These are phyloP conservation scores for Phragmatobia fuliginosa DNA, from an alignment of 2,888 invertebrate genomes.

Conservation along the genomic window DNA sequence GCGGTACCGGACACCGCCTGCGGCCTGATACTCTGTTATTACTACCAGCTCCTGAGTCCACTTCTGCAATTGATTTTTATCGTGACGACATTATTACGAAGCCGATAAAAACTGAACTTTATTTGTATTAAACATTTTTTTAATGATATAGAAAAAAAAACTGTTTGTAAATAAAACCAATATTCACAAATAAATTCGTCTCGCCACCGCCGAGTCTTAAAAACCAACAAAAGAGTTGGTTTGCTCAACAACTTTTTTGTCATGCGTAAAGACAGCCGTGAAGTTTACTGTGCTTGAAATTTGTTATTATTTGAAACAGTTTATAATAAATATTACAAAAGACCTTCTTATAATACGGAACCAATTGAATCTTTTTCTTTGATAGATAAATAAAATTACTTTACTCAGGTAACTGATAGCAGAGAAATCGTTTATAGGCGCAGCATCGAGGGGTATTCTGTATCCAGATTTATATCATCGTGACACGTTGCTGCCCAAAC, in stretches of 20 bases:
- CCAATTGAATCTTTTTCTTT: neutral
- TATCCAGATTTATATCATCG: constrained; percentile 18
- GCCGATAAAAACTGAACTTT: constrained; percentile 61
- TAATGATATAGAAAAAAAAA: constrained; percentile 68
- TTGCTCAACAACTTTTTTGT: constrained; percentile 37
- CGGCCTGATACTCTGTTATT: constrained; percentile 72
- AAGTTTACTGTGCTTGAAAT: constrained; percentile 24
- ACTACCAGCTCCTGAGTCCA: constrained; percentile 70
- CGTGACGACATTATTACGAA: constrained; percentile 81
- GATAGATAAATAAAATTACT: constrained; percentile 1
- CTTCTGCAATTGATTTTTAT: constrained; percentile 80
- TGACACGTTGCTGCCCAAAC: constrained; percentile 19
- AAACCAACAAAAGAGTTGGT: constrained; percentile 31
- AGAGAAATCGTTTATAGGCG: constrained; percentile 12
- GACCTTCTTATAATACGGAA: constrained; percentile 1
- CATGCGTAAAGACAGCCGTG: constrained; percentile 30
- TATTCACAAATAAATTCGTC: constrained; percentile 59
- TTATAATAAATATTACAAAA: constrained; percentile 9
- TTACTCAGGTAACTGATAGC: constrained; percentile 1
- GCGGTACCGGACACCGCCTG: constrained; percentile 43
- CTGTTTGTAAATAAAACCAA: constrained; percentile 62
- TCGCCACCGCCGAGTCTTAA: constrained; percentile 45
- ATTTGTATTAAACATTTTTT: constrained; percentile 58
- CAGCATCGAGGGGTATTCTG: constrained; percentile 1
- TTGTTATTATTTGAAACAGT: constrained; percentile 7